phyloP scores from a whole-genome alignment of 1,140 invertebrate species.

The Chelonus insularis region DNA sequence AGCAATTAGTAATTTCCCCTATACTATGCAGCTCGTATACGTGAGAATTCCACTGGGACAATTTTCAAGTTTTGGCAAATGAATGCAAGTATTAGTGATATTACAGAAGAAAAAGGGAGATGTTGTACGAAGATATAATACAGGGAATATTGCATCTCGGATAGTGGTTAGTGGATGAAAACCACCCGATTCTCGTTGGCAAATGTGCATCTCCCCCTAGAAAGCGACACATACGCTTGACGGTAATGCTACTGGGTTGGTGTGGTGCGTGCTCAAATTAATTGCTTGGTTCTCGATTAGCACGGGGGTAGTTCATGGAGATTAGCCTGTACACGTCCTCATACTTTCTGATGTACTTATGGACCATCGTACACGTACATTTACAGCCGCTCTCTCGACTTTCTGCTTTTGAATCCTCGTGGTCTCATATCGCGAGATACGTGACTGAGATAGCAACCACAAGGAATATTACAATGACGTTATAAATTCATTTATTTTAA shows the following conservation, averaged over 20 bases:
- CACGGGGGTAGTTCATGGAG: conserved; percentile 35
- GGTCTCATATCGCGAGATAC: conserved; percentile 13
- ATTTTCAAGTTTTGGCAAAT: not conserved
- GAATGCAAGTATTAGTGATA: not conserved
- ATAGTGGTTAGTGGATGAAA: no score
- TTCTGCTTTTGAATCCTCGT: not conserved
- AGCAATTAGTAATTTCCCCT: no score
- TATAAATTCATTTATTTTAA: conserved; percentile 15
- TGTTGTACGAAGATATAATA: no score
- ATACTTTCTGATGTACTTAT: conserved; percentile 1
- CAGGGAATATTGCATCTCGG: no score
- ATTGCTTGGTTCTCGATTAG: conserved; percentile 48
- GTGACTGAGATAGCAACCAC: conserved; percentile 12
- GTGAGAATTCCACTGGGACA: not conserved
- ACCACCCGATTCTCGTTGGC: not conserved
- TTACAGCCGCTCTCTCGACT: conserved; percentile 8
- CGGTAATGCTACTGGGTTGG: conserved; percentile 13
- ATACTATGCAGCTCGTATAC: no score
- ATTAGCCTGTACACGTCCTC: conserved; percentile 40
- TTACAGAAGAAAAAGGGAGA: not conserved
- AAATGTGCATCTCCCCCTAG: not conserved
- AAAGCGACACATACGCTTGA: not conserved
- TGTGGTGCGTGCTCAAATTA: conserved; percentile 43
- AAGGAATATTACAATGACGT: not conserved
- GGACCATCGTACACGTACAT: not conserved